Evolutionary conservation across 2,797 vertebrate genomes (phyloP).

Genomic region (Salmo trutta): DNA sequence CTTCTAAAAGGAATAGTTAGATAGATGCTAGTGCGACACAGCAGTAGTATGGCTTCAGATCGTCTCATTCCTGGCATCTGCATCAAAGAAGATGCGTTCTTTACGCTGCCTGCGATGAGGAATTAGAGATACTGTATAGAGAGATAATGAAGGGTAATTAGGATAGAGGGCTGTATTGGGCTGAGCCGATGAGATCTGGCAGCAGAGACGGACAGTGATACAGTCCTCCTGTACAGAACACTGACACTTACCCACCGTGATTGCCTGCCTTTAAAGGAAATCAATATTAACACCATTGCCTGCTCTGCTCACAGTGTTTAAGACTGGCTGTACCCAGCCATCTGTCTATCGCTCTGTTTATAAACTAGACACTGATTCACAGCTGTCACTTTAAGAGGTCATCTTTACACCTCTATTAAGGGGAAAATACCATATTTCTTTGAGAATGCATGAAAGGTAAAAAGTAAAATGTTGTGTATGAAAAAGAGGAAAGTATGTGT

Average conservation of each 20-base stretch:
- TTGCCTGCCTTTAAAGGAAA: constrained; percentile 6
- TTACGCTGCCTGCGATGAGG: not conserved
- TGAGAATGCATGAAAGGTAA: constrained; percentile 61
- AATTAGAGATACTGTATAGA: not conserved
- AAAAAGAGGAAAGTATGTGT: not conserved
- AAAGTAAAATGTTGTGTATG: constrained; percentile 24
- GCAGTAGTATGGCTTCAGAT: not conserved
- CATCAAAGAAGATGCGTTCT: not conserved
- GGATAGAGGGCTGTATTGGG: not conserved
- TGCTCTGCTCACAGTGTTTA: constrained; percentile 27
- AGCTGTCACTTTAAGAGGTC: constrained; percentile 45
- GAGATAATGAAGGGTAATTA: not conserved
- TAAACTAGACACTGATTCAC: constrained; percentile 33
- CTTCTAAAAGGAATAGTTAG: not conserved
- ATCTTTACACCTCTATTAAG: constrained; percentile 21
- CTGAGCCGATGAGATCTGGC: constrained; percentile 2
- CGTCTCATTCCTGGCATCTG: not conserved
- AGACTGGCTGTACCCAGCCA: constrained; percentile 35
- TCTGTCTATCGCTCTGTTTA: constrained; percentile 16
- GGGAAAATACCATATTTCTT: constrained; percentile 25
- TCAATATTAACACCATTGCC: constrained; percentile 3
- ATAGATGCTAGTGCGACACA: not conserved
- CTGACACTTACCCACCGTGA: not conserved
- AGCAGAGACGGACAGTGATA: not conserved
- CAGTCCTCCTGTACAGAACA: constrained; percentile 6